phyloP scores from a whole-genome alignment of 2,113 vertebrate species.

The Stegostoma tigrinum region DNA sequence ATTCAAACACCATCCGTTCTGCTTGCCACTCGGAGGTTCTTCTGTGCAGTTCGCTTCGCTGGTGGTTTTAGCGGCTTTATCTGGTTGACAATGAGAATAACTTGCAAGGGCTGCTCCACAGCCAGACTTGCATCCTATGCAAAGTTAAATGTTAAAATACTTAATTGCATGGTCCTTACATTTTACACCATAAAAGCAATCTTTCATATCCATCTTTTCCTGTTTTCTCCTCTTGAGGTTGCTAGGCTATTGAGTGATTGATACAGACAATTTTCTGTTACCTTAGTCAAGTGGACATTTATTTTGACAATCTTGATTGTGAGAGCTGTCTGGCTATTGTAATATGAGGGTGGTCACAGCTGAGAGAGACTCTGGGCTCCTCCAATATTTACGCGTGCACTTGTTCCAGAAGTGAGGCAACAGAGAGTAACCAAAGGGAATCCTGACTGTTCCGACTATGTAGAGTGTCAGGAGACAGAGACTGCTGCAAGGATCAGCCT shows the following conservation, averaged over 20 bases:
- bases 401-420: not conserved
- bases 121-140: conserved; percentile 16
- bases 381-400: not conserved
- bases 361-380: not conserved
- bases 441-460: not conserved
- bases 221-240: not conserved
- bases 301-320: not conserved
- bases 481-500: no score
- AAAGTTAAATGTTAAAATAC: not conserved
- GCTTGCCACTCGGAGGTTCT: not conserved
- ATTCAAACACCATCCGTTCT: not conserved
- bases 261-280: not conserved
- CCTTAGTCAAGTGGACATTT: not conserved
- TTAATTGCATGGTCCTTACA: not conserved
- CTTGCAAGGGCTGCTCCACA: not conserved
- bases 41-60: not conserved
- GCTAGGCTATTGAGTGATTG: not conserved
- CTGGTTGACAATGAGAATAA: conserved; percentile 3
- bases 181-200: not conserved
- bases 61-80: not conserved
- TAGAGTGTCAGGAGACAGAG: not conserved
- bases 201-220: not conserved
- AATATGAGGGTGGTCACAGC: not conserved
- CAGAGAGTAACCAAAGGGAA: not conserved
- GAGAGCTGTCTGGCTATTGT: not conserved